Percentiles rank a stretch among this genome's conserved stretches.
Conservation (phyloP, 1,140 invertebrate species). For the Tetranychus cinnabarinus region DNA sequence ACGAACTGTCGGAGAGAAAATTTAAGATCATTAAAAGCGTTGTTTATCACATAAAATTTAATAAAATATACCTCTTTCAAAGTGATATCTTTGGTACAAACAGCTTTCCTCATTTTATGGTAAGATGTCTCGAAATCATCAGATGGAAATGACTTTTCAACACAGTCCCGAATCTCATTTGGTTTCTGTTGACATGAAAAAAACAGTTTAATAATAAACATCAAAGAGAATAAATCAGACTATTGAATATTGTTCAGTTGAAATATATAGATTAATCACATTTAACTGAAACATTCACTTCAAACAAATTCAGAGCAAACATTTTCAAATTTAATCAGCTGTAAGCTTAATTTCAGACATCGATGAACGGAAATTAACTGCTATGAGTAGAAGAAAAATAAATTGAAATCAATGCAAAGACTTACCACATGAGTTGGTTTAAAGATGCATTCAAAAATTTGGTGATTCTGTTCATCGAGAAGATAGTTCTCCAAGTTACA, state of each 20-base stretch:
- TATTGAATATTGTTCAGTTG: background rate
- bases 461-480: background rate
- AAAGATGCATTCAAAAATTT: background rate
- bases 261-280: background rate
- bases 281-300: background rate
- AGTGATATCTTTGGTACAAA: background rate
- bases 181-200: background rate
- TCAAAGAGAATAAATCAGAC: background rate
- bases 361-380: too few species aligned
- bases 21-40: background rate
- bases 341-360: too few species aligned
- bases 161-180: background rate
- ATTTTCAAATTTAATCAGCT: too few species aligned
- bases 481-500: background rate
- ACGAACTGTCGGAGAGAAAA: background rate
- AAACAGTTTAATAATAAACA: too few species aligned
- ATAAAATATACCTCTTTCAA: background rate
- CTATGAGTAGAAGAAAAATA: too few species aligned
- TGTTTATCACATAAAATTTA: background rate
- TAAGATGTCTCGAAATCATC: background rate
- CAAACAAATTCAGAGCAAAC: too few species aligned
- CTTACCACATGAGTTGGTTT: background rate
- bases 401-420: background rate
- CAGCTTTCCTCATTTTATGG: background rate
- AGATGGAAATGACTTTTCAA: background rate